These are phyloP conservation scores for Hypsopygia costalis DNA, from an alignment of 2,888 invertebrate species.

Conservation along the genomic window DNA sequence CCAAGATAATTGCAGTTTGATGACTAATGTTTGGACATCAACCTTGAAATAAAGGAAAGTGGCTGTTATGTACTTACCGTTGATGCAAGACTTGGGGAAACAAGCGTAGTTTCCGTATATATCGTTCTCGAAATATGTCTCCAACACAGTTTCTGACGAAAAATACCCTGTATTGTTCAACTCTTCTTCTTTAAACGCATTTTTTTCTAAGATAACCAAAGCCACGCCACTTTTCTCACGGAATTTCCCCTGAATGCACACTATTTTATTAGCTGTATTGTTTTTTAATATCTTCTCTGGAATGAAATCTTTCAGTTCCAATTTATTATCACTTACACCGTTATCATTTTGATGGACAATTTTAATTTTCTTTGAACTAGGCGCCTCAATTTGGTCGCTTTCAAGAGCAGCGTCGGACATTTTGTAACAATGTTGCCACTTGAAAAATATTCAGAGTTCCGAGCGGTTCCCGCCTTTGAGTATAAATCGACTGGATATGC, in stretches of 20 bases:
- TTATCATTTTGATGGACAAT: conserved; percentile 56
- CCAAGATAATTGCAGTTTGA: conserved; percentile 1
- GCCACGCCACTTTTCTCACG: conserved; percentile 82
- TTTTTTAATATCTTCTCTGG: conserved; percentile 85
- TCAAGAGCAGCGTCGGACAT: conserved; percentile 65
- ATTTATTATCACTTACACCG: conserved; percentile 43
- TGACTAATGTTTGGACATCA: conserved; percentile 34
- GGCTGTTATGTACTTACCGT: conserved; percentile 76
- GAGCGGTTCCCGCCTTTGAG: too few relatives aligned
- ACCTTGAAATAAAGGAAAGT: conserved; percentile 42
- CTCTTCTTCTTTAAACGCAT: conserved; percentile 85
- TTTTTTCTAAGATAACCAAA: conserved; percentile 90
- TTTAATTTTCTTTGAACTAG: conserved; percentile 65
- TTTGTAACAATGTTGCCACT: conserved; percentile 52
- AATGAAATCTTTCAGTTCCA: conserved; percentile 83
- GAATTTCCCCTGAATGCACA: conserved; percentile 86
- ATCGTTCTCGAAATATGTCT: conserved; percentile 88
- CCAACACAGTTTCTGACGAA: conserved; percentile 78
- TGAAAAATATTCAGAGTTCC: too few relatives aligned
- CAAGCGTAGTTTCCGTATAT: conserved; percentile 91
- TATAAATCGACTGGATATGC: too few relatives aligned
- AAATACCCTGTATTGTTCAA: conserved; percentile 81
- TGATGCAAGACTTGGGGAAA: conserved; percentile 80
- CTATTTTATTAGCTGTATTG: conserved; percentile 86
- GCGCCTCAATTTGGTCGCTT: conserved; percentile 48